Evolutionary conservation across 2,113 vertebrate genomes (phyloP).

Genomic region (Natator depressus): DNA sequence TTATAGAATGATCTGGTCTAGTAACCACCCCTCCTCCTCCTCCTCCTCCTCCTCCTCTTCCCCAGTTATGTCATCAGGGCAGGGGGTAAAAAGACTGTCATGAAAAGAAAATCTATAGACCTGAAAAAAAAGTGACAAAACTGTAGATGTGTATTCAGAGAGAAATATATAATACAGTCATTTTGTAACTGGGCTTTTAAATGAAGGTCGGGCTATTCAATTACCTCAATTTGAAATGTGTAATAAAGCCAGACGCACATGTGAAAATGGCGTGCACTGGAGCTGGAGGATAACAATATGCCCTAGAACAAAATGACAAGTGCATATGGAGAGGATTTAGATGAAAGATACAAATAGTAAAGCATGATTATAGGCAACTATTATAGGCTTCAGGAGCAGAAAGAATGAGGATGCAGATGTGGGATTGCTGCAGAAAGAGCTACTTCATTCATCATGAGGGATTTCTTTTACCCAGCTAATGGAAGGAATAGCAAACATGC

Average conservation of each 20-base stretch:
- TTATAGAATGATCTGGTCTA: not conserved
- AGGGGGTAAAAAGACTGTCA: not conserved
- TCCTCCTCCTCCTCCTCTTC: too few species aligned
- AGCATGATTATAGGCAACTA: fast-evolving
- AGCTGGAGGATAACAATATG: not conserved
- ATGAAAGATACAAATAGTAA: not conserved
- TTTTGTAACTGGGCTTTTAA: not conserved
- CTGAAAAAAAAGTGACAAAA: not conserved
- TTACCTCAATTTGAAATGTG: not conserved
- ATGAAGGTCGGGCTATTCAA: not conserved
- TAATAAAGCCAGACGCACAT: not conserved
- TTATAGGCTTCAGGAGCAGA: not conserved
- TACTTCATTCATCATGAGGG: fast-evolving
- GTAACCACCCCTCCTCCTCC: not conserved
- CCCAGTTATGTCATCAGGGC: not conserved
- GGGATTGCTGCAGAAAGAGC: not conserved
- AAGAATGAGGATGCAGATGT: not conserved
- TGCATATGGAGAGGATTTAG: not conserved
- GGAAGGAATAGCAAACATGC: fast-evolving
- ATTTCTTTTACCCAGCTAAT: not conserved
- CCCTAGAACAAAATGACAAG: not conserved
- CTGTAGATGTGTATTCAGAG: not conserved
- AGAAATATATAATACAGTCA: not conserved
- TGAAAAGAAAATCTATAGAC: not conserved
- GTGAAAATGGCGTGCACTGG: not conserved